A percentile compares a stretch with the other conserved stretches of the same genome.
phyloP scores from a whole-genome alignment of 2,113 vertebrate genomes.

The Seriola quinqueradiata region DNA sequence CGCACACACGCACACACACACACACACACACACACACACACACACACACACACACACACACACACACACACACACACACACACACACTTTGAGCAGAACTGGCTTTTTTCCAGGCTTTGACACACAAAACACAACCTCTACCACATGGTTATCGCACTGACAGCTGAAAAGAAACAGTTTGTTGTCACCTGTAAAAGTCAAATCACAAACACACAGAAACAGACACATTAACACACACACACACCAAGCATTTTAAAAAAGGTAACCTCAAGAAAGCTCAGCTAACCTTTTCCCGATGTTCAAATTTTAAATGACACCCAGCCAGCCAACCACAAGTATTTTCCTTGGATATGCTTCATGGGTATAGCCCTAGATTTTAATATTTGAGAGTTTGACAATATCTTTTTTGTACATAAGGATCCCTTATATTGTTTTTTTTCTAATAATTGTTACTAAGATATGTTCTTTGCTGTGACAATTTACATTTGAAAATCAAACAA shows the following conservation, averaged over 20 bases:
- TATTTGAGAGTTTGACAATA: not conserved
- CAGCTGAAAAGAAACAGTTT: slow-evolving; percentile 6
- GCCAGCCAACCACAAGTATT: slow-evolving; percentile 33
- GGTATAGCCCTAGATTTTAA: not conserved
- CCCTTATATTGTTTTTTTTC: not conserved
- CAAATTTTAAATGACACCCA: slow-evolving; percentile 14
- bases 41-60: slow-evolving; percentile 5
- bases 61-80: slow-evolving; percentile 1
- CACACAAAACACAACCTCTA: slow-evolving; percentile 29
- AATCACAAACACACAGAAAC: not conserved
- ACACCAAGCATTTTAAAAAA: not conserved
- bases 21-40: not conserved
- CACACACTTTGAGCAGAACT: not conserved
- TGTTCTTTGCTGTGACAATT: not conserved
- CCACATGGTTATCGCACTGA: not conserved
- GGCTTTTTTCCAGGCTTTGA: not conserved
- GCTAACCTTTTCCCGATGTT: slow-evolving; percentile 24
- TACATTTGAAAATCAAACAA: not conserved
- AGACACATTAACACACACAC: not conserved
- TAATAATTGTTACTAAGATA: not conserved
- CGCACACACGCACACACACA: not conserved
- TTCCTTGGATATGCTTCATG: not conserved
- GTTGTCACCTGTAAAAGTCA: slow-evolving; percentile 2
- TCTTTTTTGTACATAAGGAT: not conserved
- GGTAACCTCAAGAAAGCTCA: slow-evolving; percentile 10